phyloP scores from a whole-genome alignment of 1,140 invertebrate genomes.

The Vanessa atalanta region DNA sequence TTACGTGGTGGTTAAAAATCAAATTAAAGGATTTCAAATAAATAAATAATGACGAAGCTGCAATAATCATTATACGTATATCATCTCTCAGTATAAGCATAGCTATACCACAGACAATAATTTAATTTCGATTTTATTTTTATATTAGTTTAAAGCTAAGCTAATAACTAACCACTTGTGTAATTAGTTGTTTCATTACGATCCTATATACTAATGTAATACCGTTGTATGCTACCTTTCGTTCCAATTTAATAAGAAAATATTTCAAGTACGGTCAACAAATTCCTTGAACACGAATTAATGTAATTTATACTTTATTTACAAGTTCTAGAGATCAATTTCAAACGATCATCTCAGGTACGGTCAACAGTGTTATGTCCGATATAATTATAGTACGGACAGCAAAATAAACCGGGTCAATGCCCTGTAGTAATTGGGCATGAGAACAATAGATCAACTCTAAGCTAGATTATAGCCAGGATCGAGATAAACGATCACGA shows the following conservation, averaged over 20 bases:
- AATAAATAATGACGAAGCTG: no score
- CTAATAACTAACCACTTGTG: neutral
- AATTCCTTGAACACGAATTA: neutral
- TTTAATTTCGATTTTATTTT: no score
- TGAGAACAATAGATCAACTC: slow-evolving; percentile 47
- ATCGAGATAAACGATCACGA: slow-evolving; percentile 49
- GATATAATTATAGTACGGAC: slow-evolving; percentile 12
- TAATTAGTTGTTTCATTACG: neutral
- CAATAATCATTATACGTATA: no score
- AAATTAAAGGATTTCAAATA: no score
- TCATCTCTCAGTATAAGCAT: no score
- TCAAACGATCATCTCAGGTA: slow-evolving; percentile 11
- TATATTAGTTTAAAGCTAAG: no score
- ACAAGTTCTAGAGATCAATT: slow-evolving; percentile 2
- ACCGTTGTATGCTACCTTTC: neutral
- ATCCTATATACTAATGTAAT: neutral
- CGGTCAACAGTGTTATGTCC: slow-evolving; percentile 14
- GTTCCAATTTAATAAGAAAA: neutral
- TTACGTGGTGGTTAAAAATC: no score
- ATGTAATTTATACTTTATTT: neutral
- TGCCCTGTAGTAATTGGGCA: slow-evolving; percentile 40
- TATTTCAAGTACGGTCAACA: neutral
- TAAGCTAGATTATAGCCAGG: slow-evolving; percentile 36
- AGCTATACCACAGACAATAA: no score
- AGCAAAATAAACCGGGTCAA: slow-evolving; percentile 35